These are phyloP conservation scores for Mus spretus DNA, from an alignment of 2,797 vertebrate species.

Conservation along the genomic window DNA sequence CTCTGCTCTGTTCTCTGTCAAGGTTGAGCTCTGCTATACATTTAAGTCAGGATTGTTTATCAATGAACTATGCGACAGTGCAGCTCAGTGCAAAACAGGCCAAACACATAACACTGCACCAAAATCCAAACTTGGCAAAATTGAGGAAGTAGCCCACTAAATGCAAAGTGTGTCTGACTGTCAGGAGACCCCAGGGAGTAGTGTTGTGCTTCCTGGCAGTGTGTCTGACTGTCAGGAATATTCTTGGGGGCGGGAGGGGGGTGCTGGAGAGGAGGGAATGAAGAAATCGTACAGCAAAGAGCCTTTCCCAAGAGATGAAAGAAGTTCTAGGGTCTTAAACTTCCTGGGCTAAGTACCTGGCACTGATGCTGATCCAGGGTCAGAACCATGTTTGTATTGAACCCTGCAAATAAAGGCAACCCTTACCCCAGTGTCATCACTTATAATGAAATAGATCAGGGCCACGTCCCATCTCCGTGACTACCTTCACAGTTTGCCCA, in stretches of 20 bases:
- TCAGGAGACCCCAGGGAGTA: not conserved
- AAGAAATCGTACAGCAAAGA: not conserved
- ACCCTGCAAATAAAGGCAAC: not conserved
- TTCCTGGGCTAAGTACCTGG: not conserved
- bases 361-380: not conserved
- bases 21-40: not conserved
- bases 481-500: not conserved
- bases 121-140: not conserved
- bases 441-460: not conserved
- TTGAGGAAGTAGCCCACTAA: not conserved
- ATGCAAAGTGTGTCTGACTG: not conserved
- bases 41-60: not conserved
- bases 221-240: not conserved
- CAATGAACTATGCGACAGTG: too few relatives aligned
- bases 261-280: not conserved
- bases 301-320: not conserved
- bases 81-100: not conserved
- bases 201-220: rapidly evolving
- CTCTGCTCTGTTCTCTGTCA: not conserved
- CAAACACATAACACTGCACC: not conserved
- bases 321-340: not conserved
- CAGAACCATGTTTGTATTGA: not conserved
- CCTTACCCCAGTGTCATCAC: not conserved
- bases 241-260: not conserved
- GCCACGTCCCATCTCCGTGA: too few relatives aligned